Conservation (phyloP, 2,888 invertebrate genomes). For the Tortricodes alternella region DNA sequence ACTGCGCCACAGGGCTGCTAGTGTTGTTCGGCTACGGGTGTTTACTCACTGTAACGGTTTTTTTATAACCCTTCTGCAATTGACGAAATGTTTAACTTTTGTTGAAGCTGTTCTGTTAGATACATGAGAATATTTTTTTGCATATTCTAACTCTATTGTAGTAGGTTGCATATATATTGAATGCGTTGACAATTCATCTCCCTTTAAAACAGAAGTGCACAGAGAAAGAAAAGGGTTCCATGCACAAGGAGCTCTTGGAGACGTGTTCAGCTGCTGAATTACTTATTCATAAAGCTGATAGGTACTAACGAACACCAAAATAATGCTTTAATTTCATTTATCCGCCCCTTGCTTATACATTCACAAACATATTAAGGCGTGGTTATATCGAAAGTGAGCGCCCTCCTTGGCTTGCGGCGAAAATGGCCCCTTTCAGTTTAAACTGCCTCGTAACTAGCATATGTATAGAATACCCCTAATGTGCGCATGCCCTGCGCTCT, state of each 20-base stretch:
- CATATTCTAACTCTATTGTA: neutral
- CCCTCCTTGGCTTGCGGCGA: conserved; percentile 65
- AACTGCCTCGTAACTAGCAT: conserved; percentile 65
- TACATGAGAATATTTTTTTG: conserved; percentile 9
- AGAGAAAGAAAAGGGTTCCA: no score
- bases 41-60: conserved; percentile 74
- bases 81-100: conserved; percentile 28
- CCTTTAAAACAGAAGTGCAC: neutral
- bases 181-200: neutral
- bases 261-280: neutral
- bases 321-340: conserved; percentile 36
- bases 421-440: conserved; percentile 67
- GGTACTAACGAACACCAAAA: conserved; percentile 17
- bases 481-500: conserved; percentile 47
- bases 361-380: conserved; percentile 67
- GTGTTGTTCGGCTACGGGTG: conserved; percentile 62
- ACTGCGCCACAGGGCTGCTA: conserved; percentile 70
- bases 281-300: conserved; percentile 14
- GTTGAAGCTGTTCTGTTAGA: conserved; percentile 25
- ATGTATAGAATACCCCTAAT: conserved; percentile 65
- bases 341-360: conserved; percentile 41
- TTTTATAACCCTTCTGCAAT: conserved; percentile 47
- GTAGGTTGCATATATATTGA: neutral
- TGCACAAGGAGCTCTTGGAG: neutral
- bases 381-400: conserved; percentile 61